Evolutionary conservation across 2,797 vertebrate species (phyloP).

Genomic region (Amphiprion clarkii): DNA sequence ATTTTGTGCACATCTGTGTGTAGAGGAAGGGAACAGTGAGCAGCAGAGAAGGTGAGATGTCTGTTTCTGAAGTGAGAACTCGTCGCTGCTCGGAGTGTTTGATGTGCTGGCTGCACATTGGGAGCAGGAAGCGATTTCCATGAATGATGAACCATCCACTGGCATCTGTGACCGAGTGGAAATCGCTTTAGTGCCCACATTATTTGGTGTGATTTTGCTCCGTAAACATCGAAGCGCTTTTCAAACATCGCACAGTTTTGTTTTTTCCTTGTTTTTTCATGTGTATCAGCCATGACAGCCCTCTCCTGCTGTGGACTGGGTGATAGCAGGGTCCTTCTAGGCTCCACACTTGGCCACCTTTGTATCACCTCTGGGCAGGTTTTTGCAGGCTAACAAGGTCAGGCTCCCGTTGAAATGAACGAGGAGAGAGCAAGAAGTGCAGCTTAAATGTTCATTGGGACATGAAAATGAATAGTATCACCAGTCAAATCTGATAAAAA

Average conservation of each 20-base stretch:
- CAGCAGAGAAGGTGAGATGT: constrained; percentile 16
- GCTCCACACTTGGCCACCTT: no score
- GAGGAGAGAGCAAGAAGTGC: no score
- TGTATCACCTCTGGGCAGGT: no score
- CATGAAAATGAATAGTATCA: no score
- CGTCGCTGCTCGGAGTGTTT: constrained; percentile 33
- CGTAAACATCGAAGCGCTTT: constrained; percentile 22
- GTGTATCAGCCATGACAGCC: no score
- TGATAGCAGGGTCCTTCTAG: no score
- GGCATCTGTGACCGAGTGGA: constrained; percentile 34
- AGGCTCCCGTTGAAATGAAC: no score
- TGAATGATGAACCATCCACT: constrained; percentile 48
- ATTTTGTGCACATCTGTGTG: constrained; percentile 36
- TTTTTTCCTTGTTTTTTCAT: not conserved
- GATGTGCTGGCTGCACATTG: constrained; percentile 52
- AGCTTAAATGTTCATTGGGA: no score
- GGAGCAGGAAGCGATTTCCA: constrained; percentile 44
- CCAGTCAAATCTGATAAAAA: no score
- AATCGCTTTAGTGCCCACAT: constrained; percentile 26
- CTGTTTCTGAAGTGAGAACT: constrained; percentile 37
- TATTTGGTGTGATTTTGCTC: constrained; percentile 16
- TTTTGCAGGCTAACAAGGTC: no score
- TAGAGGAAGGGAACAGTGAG: constrained; percentile 2
- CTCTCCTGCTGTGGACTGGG: no score
- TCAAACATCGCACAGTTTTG: not conserved